Percentiles rank a stretch among this genome's conserved stretches.
Conservation (phyloP, 2,113 vertebrate species). For the Lepus europaeus region DNA sequence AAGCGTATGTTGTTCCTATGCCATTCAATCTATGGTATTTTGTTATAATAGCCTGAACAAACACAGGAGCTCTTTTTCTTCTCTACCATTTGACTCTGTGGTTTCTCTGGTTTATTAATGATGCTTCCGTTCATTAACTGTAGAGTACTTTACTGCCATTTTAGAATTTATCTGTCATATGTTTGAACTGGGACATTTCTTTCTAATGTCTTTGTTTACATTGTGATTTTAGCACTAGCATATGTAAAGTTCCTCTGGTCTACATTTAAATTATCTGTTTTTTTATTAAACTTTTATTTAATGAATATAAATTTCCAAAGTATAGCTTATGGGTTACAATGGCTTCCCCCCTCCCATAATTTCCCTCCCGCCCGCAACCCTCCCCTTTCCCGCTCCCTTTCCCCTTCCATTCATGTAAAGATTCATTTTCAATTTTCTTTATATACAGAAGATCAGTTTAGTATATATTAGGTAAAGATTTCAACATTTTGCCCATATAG, state of each 20-base stretch:
- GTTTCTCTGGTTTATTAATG: neutral
- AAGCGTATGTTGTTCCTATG: neutral
- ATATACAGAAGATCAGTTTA: no score
- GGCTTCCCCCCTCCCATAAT: no score
- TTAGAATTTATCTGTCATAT: neutral
- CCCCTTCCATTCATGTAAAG: no score
- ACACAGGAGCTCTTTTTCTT: neutral
- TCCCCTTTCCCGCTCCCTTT: no score
- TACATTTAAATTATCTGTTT: neutral
- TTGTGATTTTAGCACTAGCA: neutral
- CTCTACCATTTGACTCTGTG: neutral
- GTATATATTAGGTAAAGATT: no score
- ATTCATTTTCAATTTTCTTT: no score
- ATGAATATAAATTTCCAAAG: no score
- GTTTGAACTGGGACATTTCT: neutral
- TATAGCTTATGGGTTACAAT: no score
- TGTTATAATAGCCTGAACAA: neutral
- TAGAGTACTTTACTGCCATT: neutral
- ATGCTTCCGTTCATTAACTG: neutral
- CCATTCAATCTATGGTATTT: neutral
- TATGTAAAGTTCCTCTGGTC: neutral
- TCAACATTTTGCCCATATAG: no score
- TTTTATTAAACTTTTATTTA: no score
- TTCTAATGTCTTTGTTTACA: neutral
- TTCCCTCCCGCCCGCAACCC: no score